Conservation (phyloP, 2,888 invertebrate genomes). For the Gari tellinella region DNA sequence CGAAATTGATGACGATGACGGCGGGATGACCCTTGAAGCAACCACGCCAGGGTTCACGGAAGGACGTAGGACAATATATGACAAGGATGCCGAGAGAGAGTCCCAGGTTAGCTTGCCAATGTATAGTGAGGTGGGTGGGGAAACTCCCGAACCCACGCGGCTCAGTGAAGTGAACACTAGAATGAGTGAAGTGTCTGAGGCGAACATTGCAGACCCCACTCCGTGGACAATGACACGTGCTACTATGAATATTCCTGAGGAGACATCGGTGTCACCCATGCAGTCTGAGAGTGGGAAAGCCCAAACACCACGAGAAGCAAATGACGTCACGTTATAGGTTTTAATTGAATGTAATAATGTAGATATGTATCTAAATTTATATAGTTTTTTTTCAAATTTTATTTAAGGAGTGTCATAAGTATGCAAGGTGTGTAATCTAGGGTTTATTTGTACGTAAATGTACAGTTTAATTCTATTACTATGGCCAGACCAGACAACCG, state of each 20-base stretch:
- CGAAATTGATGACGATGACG: conserved; percentile 62
- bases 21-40: conserved; percentile 54
- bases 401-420: too few species aligned
- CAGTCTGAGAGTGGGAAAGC: conserved; percentile 36
- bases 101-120: conserved; percentile 58
- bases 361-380: too few species aligned
- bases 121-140: conserved; percentile 62
- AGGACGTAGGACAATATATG: conserved; percentile 53
- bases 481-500: too few species aligned
- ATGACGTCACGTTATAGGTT: conserved; percentile 20
- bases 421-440: too few species aligned
- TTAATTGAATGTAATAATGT: too few species aligned
- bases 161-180: conserved; percentile 58
- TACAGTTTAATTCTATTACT: too few species aligned
- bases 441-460: too few species aligned
- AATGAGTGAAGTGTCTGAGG: conserved; percentile 53
- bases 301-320: conserved; percentile 28
- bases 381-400: too few species aligned
- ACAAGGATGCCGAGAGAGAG: conserved; percentile 52
- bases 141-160: conserved; percentile 64
- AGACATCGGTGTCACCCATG: conserved; percentile 51
- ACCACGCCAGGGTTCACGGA: conserved; percentile 60
- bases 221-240: conserved; percentile 61
- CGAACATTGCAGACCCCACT: conserved; percentile 43
- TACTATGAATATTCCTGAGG: conserved; percentile 61